Base-by-base conservation (phyloP, 2,888 invertebrate genomes). In the Meteorus colon region DNA sequence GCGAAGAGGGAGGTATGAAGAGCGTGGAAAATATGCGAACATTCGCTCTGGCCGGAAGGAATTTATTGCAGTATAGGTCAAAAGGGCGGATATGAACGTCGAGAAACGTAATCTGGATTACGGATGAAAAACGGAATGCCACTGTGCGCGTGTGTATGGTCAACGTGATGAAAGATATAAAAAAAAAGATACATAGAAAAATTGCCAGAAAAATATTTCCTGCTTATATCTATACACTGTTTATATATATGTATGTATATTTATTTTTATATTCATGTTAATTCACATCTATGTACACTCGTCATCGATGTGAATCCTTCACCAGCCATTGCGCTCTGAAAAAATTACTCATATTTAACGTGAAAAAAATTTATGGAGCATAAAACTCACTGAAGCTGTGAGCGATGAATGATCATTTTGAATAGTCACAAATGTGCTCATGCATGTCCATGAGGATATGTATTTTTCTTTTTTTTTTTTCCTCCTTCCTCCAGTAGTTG, bases 101-200 rank as follows among this genome's bases (percentile, higher is more conserved):
- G 68, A 76, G 76, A 76, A 76, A 76, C 63, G 76, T 76, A 76
- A 76, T 76, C 76, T 76, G 69, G 76, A 76, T 73, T 73, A 76
- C 69, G 65, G 37, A 76, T 76, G 76, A 76, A 76, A 73, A 76
- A 76, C 68, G 34, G 55, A 66, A 51, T 24, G 59, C 31, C 68
- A 19, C 8, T 8, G 2, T 19, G n/a, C 19, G 6, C 45, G 10
- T 5, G 14, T 19, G 14, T 60, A n/a, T 48, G 59, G 16, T 48
- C 51, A 51, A 62, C 51, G 60, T 60, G 48, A 60, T 51, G 66
- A 62, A 76, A 72, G 55, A 67, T 62, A 62, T 51, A 59, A 60
- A 41, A 75, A 65, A 70, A 67, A 48, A 45, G 16, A 66, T 29
- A 29, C 12, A 66, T 41, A 45, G 29, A 41, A 48, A 63, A 63